Conservation (phyloP, 2,888 invertebrate genomes). For the Eretmocerus hayati region DNA sequence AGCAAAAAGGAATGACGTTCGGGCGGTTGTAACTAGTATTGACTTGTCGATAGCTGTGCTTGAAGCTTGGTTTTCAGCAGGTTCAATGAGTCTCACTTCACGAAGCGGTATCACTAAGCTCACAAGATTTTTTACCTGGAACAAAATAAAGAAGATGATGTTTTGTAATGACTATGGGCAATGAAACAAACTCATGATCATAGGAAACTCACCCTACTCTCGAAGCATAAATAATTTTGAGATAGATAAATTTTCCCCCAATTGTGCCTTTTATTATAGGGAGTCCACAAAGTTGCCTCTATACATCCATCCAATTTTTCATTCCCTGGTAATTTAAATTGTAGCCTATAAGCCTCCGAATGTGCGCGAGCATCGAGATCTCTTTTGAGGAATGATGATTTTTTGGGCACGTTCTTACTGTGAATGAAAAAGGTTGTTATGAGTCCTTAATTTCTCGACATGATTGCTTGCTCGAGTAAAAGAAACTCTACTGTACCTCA, state of each 20-base stretch:
- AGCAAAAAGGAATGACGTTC: conserved; percentile 80
- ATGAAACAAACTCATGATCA: conserved; percentile 4
- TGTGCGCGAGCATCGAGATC: conserved; percentile 92
- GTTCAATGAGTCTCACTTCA: conserved; percentile 70
- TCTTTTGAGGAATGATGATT: conserved; percentile 84
- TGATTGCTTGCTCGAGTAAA: conserved; percentile 48
- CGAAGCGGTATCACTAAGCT: conserved; percentile 84
- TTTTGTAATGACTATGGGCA: too few relatives aligned
- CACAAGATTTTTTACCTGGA: conserved; percentile 71
- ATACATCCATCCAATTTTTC: conserved; percentile 94
- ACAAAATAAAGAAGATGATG: too few relatives aligned
- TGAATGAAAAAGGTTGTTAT: conserved; percentile 20
- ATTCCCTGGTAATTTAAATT: conserved; percentile 75
- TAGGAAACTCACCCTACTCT: conserved; percentile 71
- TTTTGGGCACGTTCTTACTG: conserved; percentile 81
- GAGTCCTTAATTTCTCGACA: not conserved
- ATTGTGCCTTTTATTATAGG: conserved; percentile 85
- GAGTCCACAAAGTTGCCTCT: conserved; percentile 88
- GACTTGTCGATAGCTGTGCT: conserved; percentile 58
- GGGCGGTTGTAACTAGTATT: conserved; percentile 73
- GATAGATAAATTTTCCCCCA: conserved; percentile 87
- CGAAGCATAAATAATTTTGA: conserved; percentile 91
- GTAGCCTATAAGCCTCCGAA: conserved; percentile 81
- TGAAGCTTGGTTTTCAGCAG: conserved; percentile 63
- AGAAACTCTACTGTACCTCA: conserved; percentile 50